Base-by-base conservation (phyloP, 2,888 invertebrate species). In the Tetranychus piercei region DNA sequence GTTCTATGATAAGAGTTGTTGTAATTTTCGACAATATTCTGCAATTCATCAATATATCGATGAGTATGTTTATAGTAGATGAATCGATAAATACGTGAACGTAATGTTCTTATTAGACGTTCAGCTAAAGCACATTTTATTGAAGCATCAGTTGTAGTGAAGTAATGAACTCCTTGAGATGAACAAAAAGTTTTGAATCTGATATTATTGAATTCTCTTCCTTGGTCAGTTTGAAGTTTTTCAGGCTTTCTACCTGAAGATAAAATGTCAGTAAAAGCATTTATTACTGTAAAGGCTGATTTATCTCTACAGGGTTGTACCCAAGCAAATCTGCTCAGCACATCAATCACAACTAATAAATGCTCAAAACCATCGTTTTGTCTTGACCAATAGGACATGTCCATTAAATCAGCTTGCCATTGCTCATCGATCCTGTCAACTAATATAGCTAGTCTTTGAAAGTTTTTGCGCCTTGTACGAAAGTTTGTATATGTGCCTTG, bases 101-200 rank as follows among this genome's bases (percentile, higher is more conserved):
- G 80, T 81, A 67, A 22, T 1, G 67, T 67, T 74, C 79, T 73
- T 76, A 80, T 79, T 9, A 79, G 80, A 5, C 81, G 73, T 77
- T 81, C 81, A 1, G 79, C 78, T 6, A 81, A 75, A 5, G 78
- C 76, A 1, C 79, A 79, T 76, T 81, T 81, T 8, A 79, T 77
- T 65, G 79, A 79, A 6, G 78, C 78, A 75, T 78, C 76, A 4
- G 79, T 79, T 5, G 78, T 78, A 0, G 44, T 66, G 45, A 79
- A 79, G 76, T 77, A 79, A 67, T 77, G 44, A 6, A 73, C 34
- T 6, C 65, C 69, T 15, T 73, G 18, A 5, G 45, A 65, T 2
- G 1, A 1, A 44, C 65, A 18, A 44, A 77, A 71, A 9, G 22
- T 55, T 69, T 78, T 79, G 0, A 55, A 55, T 6, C 15, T 55